Conservation (phyloP, 2,113 vertebrate species). For the Oncorhynchus nerka region DNA sequence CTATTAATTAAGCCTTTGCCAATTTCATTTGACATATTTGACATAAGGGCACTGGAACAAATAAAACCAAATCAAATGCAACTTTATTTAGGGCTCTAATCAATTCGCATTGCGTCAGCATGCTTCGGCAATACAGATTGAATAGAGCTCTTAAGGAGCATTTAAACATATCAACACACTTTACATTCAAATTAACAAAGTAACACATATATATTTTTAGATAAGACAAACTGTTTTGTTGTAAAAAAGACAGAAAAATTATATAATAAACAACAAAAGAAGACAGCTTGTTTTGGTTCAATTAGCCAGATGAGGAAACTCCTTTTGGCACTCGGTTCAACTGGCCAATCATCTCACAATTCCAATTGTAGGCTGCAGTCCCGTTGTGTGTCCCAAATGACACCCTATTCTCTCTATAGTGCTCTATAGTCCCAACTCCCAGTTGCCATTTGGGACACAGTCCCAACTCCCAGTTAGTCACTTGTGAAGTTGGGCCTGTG, state of each 20-base stretch:
- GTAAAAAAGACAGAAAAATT: background rate
- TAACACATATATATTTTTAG: background rate
- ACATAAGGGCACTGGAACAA: no score
- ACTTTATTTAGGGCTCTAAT: no score
- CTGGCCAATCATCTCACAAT: background rate
- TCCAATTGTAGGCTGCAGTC: background rate
- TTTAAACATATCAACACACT: background rate
- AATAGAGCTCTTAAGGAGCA: background rate
- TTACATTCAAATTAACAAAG: background rate
- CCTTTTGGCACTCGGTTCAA: background rate
- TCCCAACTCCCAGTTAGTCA: background rate
- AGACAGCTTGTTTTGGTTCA: background rate
- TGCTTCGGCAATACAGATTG: no score
- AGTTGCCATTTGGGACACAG: no score
- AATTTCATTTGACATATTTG: no score
- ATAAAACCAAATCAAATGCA: no score
- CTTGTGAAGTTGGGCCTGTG: conserved; percentile 26
- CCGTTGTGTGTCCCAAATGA: no score
- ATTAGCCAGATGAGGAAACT: background rate
- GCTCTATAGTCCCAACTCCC: no score
- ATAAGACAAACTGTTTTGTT: background rate
- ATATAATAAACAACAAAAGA: background rate
- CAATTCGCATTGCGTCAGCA: no score
- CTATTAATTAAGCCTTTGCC: no score
- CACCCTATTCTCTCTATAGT: no score